Evolutionary conservation across 2,113 vertebrate species (phyloP).

Genomic region (Pseudois nayaur): DNA sequence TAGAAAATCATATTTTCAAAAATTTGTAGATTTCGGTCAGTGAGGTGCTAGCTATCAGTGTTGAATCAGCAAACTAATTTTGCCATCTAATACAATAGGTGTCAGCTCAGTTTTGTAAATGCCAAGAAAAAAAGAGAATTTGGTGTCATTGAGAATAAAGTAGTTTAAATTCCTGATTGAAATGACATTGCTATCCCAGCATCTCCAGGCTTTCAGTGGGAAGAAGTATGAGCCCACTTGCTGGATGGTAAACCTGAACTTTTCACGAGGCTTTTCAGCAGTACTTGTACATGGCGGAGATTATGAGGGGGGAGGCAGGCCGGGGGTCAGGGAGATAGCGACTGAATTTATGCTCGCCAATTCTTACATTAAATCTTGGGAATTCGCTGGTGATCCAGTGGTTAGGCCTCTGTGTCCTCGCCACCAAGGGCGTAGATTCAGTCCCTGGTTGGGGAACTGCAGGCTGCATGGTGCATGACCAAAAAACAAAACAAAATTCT

Average conservation of each 20-base stretch:
- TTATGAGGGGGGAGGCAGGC: neutral
- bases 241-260: neutral
- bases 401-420: neutral
- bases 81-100: neutral
- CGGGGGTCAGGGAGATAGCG: accelerated
- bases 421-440: neutral
- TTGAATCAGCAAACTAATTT: neutral
- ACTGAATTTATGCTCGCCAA: neutral
- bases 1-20: neutral
- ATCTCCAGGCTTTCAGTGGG: neutral
- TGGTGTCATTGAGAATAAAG: neutral
- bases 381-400: neutral
- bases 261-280: neutral
- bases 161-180: neutral
- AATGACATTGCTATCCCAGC: too few relatives aligned
- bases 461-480: neutral
- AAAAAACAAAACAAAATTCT: neutral
- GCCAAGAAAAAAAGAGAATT: neutral
- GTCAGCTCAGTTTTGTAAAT: neutral
- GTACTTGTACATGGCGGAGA: neutral
- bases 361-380: neutral
- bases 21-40: neutral
- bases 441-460: neutral
- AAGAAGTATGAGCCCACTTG: neutral
- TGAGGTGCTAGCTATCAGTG: neutral